A percentile compares a stretch with the other conserved stretches of the same genome.
phyloP scores from a whole-genome alignment of 1,140 invertebrate genomes.

The Drepana arcuata region DNA sequence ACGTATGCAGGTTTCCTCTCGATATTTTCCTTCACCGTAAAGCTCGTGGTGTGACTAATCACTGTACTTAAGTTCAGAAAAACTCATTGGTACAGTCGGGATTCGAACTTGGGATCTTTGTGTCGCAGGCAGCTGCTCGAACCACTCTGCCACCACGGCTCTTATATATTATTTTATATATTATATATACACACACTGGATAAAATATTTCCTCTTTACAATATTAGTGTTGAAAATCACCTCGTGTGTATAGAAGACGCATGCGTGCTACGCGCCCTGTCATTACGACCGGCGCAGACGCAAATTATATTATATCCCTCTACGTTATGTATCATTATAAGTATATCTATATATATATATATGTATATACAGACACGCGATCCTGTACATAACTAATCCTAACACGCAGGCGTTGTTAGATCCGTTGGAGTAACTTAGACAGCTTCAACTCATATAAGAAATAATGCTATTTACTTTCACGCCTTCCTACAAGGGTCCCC shows the following conservation, averaged over 20 bases:
- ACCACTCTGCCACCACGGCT: no score
- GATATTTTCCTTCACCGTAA: no score
- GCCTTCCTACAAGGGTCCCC: no score
- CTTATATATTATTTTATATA: neutral
- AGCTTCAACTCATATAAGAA: conserved; percentile 4
- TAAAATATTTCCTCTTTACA: no score
- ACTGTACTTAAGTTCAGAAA: no score
- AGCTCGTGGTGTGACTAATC: no score
- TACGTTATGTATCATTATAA: conserved; percentile 59
- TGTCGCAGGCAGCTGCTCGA: no score
- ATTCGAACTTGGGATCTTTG: no score
- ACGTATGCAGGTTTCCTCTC: no score
- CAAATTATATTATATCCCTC: conserved; percentile 61
- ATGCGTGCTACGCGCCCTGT: conserved; percentile 61
- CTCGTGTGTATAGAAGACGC: conserved; percentile 26
- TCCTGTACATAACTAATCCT: conserved; percentile 6
- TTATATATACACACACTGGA: conserved; percentile 1
- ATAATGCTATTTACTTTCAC: no score
- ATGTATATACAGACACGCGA: conserved; percentile 32
- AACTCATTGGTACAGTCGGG: no score
- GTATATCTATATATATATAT: conserved; percentile 28
- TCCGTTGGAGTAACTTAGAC: conserved; percentile 6
- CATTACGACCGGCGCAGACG: conserved; percentile 51
- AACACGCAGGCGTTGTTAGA: no score
- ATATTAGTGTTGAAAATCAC: conserved; percentile 18